phyloP scores from a whole-genome alignment of 2,888 invertebrate genomes.

The Dioctria linearis region DNA sequence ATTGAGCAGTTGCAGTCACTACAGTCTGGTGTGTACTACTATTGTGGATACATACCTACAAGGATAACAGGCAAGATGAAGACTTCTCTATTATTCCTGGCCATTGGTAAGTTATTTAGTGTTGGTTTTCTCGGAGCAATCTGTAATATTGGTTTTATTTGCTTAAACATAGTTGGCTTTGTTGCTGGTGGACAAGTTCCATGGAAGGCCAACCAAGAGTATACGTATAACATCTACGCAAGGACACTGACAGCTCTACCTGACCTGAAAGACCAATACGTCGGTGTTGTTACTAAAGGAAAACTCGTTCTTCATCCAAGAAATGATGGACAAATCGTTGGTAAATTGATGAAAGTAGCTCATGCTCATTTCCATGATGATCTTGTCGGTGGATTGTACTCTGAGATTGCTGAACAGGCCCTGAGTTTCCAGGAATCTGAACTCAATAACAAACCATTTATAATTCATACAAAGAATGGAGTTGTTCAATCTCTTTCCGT shows the following conservation, averaged over 20 bases:
- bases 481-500: constrained; percentile 75
- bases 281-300: constrained; percentile 74
- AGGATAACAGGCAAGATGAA: constrained; percentile 63
- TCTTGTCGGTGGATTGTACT: constrained; percentile 72
- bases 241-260: constrained; percentile 76
- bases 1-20: background rate
- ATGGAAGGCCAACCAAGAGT: constrained; percentile 75
- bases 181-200: constrained; percentile 67
- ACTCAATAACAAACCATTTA: constrained; percentile 75
- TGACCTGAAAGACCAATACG: constrained; percentile 73
- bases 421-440: constrained; percentile 74
- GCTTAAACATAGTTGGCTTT: constrained; percentile 64
- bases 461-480: constrained; percentile 76
- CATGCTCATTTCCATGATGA: constrained; percentile 74
- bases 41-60: background rate
- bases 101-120: constrained; percentile 66
- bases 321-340: constrained; percentile 72
- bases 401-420: constrained; percentile 71
- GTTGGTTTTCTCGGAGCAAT: background rate
- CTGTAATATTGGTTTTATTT: constrained; percentile 8
- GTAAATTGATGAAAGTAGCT: constrained; percentile 72
- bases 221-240: constrained; percentile 75
- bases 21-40: constrained; percentile 39
- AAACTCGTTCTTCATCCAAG: constrained; percentile 74
- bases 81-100: constrained; percentile 66